phyloP scores from a whole-genome alignment of 2,888 invertebrate species.

The Cryptocephalus primarius region DNA sequence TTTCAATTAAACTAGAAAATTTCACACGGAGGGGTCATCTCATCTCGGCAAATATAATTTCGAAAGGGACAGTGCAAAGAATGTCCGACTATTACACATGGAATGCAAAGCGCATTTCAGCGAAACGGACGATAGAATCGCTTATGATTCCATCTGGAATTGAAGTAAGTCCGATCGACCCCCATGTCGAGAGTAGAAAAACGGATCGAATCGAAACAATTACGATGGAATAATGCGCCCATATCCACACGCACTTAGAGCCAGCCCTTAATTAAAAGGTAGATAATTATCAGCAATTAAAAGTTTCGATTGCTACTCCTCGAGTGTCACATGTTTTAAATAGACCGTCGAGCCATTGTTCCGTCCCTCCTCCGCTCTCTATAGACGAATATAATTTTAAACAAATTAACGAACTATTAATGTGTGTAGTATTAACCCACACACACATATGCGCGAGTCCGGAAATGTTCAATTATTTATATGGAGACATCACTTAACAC shows the following conservation, averaged over 20 bases:
- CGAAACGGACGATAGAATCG: too few species aligned
- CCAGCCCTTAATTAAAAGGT: conserved; percentile 12
- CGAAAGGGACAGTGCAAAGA: too few species aligned
- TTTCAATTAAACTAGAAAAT: too few species aligned
- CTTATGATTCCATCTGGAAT: too few species aligned
- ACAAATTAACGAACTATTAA: conserved; percentile 20
- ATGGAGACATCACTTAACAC: conserved; percentile 29
- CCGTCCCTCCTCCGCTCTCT: conserved; percentile 2
- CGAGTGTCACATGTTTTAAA: conserved; percentile 8
- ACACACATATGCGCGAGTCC: conserved; percentile 10
- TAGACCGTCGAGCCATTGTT: conserved; percentile 4
- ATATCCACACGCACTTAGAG: conserved; percentile 7
- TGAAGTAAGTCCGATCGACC: too few species aligned
- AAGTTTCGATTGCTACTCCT: conserved; percentile 14
- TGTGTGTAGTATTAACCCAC: conserved; percentile 17
- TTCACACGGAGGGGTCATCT: too few species aligned
- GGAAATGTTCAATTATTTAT: conserved; percentile 28
- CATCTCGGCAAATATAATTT: too few species aligned
- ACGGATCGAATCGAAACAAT: conserved; percentile 1
- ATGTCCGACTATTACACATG: too few species aligned
- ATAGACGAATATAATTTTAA: conserved; percentile 12
- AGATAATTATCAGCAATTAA: conserved; percentile 14
- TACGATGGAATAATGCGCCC: conserved; percentile 14
- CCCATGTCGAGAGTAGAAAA: too few species aligned
- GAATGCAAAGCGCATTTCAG: too few species aligned